Evolutionary conservation across 2,888 invertebrate species (phyloP), one percentile per base, ranked within the genome.

Genomic region (Xylophagus ater): DNA sequence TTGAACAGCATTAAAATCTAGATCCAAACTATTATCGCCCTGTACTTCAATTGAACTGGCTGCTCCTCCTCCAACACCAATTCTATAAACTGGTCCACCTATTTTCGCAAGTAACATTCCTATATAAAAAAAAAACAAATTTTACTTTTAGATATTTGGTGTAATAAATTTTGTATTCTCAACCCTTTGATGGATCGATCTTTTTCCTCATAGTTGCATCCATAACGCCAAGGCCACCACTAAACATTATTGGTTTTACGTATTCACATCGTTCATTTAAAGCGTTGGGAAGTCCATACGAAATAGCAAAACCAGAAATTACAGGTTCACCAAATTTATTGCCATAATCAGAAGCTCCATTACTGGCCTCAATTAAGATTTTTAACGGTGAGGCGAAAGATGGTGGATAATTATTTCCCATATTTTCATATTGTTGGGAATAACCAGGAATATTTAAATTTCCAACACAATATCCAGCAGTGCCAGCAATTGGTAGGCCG

Each of bases 311-410:
- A 5, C 97, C 97, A 54, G 73, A 67, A 46, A 97, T 76, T 1
- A 97, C 74, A 1, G 97, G 97, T 61, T 98, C 97, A 0, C 96
- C 97, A 66, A 97, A 98, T 68, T 98, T 97, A 65, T 98, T 98
- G 6, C 97, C 97, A 62, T 97, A 98, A 62, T 98, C 97, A 0
- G 94, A 94, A 3, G 96, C 97, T 2, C 97, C 97, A 60, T 97
- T 90, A 60, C 92, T 93, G 1, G 96, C 97, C 63, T 96, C 92
- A 19, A 98, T 79, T 14, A 90, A 76, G 30, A 97, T 81, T 59
- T 92, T 83, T 10, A 89, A 65, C 0, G 97, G 92, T 2, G 76
- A 71, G 2, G 96, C 94, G 67, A 98, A 89, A 50, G 93, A 92
- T 24, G 65, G 66, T 0, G 97, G 94, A 65, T 97, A 96, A 35